These are phyloP conservation scores for Aegithalos caudatus DNA, from an alignment of 2,113 vertebrate genomes.

Conservation along the genomic window DNA sequence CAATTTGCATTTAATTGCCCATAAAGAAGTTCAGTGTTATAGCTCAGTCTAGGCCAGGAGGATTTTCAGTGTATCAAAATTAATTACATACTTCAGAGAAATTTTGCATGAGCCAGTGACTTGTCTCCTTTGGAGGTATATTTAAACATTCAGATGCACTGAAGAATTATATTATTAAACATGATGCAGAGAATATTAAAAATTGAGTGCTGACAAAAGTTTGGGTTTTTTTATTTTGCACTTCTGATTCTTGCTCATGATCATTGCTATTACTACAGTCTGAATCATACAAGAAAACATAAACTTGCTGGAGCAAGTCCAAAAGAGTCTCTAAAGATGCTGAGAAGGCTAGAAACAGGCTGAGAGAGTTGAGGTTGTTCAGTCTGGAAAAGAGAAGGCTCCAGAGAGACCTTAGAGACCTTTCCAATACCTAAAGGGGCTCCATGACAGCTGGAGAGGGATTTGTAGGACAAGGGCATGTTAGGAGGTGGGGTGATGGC, in stretches of 20 bases:
- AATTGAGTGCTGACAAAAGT: not conserved
- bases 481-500: not conserved
- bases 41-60: not conserved
- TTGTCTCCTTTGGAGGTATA: not conserved
- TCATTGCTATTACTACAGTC: not conserved
- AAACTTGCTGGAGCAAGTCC: not conserved
- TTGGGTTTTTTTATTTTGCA: constrained; percentile 19
- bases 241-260: constrained; percentile 1
- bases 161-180: not conserved
- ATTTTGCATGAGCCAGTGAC: not conserved
- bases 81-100: not conserved
- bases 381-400: not conserved
- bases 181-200: not conserved
- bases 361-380: not conserved
- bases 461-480: not conserved
- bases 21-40: not conserved
- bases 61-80: not conserved
- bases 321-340: not conserved
- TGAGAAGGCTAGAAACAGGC: not conserved
- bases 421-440: not conserved
- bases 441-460: not conserved
- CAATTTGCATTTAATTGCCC: not conserved
- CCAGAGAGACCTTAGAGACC: not conserved
- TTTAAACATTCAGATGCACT: constrained; percentile 13
- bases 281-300: not conserved